Base-by-base conservation (phyloP, 2,888 invertebrate genomes). In the Noctua comes region DNA sequence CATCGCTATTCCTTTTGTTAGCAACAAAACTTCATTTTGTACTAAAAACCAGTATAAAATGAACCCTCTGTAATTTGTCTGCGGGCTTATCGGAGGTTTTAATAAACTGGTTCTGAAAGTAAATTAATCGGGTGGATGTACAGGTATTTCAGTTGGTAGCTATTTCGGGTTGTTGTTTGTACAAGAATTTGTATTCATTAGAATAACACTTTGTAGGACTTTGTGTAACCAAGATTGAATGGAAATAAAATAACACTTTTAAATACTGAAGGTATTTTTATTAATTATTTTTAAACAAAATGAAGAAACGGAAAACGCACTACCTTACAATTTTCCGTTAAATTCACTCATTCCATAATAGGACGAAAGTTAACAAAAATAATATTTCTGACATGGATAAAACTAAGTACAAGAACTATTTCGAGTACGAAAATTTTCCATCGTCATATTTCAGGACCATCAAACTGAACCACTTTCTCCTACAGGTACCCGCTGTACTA, bases 1-100 rank as follows among this genome's bases (percentile, higher is more conserved):
- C 94, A 93, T 92, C 90, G 91, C 90, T 88, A 88, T 85, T 87
- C 86, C 90, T 91, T 92, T 94, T 93, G 92, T 93, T 90, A 92
- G 89, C 84, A 88, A 89, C 87, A 88, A 90, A 91, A 92, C 93
- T 93, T 92, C 90, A 93, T 93, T 93, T 91, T 88, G 88, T 87
- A 82, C 71, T 82, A 72, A 76, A 71, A 75, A 74, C 93, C 90
- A 90, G 62, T 62, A 21, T 85, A 82, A 71, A 68, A 70, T 82
- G 91, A 68, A 27, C 62, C 48, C 68, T 73, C 24, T 54, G 36
- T 69, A 80, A 70, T 69, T 83, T 77, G 48, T 51, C 43, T 43
- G 3, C 24, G 66, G 46, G 69, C 70, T 43, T 48, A 69, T 36
- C 31, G 62, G 16, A 68, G 74, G n/a, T 82, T 75, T 51, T 36